Conservation (phyloP, 2,888 invertebrate species). For the Plebejus melissa region DNA sequence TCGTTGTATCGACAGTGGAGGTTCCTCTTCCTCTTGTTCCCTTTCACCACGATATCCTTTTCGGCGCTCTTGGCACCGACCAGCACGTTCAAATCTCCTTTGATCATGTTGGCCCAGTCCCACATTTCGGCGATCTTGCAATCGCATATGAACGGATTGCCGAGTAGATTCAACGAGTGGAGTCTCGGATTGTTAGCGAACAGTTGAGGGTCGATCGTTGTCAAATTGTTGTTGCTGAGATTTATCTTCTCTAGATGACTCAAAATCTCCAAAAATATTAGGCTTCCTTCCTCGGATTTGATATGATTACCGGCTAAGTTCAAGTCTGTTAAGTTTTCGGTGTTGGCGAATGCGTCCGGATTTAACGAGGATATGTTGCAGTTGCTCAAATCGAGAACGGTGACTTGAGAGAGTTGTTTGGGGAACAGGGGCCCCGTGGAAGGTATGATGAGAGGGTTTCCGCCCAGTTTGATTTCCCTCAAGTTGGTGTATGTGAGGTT, state of each 20-base stretch:
- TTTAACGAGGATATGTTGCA: conserved; percentile 81
- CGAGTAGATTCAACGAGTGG: conserved; percentile 80
- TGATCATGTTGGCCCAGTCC: conserved; percentile 84
- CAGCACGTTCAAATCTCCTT: conserved; percentile 81
- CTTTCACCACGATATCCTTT: conserved; percentile 81
- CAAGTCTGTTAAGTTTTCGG: conserved; percentile 81
- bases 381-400: conserved; percentile 82
- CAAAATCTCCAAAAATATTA: conserved; percentile 77
- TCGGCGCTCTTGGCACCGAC: conserved; percentile 82
- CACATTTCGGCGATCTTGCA: conserved; percentile 85
- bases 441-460: conserved; percentile 82
- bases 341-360: conserved; percentile 79
- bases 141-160: conserved; percentile 84
- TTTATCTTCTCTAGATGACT: conserved; percentile 80
- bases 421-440: conserved; percentile 80
- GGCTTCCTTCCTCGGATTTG: conserved; percentile 63
- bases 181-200: conserved; percentile 79
- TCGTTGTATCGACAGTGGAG: conserved; percentile 82
- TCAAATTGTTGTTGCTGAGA: conserved; percentile 81
- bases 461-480: conserved; percentile 82
- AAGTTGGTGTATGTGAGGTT: conserved; percentile 81
- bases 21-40: conserved; percentile 81
- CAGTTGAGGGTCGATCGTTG: conserved; percentile 76
- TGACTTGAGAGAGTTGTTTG: conserved; percentile 81
- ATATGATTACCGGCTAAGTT: conserved; percentile 81